phyloP scores from a whole-genome alignment of 2,113 vertebrate species.

The Limanda limanda region DNA sequence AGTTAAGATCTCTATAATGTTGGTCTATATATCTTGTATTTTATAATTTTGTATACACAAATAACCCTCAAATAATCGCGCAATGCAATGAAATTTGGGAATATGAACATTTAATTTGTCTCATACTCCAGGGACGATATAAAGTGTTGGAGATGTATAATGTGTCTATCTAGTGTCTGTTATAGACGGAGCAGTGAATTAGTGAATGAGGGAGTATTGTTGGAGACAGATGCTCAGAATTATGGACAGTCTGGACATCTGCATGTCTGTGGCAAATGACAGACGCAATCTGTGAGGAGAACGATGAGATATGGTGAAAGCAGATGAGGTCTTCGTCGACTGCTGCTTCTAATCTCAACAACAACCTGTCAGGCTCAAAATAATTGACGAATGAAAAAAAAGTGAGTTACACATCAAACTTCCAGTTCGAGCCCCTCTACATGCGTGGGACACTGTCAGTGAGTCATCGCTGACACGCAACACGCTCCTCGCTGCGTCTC shows the following conservation, averaged over 20 bases:
- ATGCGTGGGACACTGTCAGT: slow-evolving; percentile 14
- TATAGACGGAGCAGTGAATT: background rate
- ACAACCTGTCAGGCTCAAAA: slow-evolving; percentile 26
- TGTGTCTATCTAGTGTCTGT: background rate
- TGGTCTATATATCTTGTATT: too few species aligned
- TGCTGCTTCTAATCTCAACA: slow-evolving; percentile 7
- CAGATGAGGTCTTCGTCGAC: background rate
- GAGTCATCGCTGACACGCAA: slow-evolving; percentile 39
- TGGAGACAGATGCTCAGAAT: background rate
- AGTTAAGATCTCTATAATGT: too few species aligned
- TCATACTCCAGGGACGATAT: background rate
- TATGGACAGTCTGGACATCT: background rate
- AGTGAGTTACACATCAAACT: slow-evolving; percentile 8
- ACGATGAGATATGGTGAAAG: background rate
- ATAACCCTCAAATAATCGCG: too few species aligned
- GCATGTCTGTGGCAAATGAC: background rate
- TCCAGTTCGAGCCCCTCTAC: slow-evolving; percentile 1
- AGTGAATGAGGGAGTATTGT: background rate
- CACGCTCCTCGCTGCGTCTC: slow-evolving; percentile 16
- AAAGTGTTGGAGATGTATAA: background rate
- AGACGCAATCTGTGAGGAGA: background rate
- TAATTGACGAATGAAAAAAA: slow-evolving; percentile 6
- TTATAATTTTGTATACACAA: too few species aligned
- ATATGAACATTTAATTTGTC: background rate
- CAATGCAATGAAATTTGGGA: too few species aligned